Evolutionary conservation across 2,113 vertebrate genomes (phyloP), one percentile per base, ranked within the genome.

Genomic region (Nothocercus nigrocapillus): DNA sequence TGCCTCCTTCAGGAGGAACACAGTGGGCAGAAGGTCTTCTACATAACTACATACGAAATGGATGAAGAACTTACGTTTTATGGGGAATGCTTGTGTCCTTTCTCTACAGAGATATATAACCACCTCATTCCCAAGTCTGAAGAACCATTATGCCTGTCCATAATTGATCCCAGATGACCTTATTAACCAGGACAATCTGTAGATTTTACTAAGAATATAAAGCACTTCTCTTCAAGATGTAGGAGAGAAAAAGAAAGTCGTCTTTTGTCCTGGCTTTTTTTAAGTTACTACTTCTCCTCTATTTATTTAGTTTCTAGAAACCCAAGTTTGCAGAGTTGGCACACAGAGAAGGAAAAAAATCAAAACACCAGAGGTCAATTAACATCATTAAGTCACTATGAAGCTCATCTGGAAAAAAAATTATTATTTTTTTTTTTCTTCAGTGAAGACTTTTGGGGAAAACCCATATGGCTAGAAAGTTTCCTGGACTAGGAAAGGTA

Each of bases 241-340:
- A 75, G 32, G 11, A 44, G 77, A 80, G 19, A 85, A 88, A 34
- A 27, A 58, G 38, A 89, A 83, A 88, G 5, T 79, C 14, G 8
- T 72, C n/a, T 90, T 85, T 90, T 86, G 5, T 75, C 47, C 72
- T 72, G 38, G 25, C 38, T 90, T 77, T 90, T 90, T 76, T 62
- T 11, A 92, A 53, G 34, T 85, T 84, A 42, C 36, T 27, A 92
- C 51, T 75, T 30, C 81, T 56, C 34, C 81, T 44, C 47, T 72
- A 88, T 61, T 96, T 95, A 93, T 94, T 92, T 94, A 89, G 69
- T 64, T 92, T 93, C 75, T 87, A 44, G 21, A 92, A 94, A 93
- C 91, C 94, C 87, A 78, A 89, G 81, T 80, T 53, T 91, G 27
- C 69, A 91, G 70, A 95, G 66, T 22, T 95, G 81, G 81, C 66